Percentiles rank a stretch among this genome's conserved stretches.
Conservation (phyloP, 2,113 vertebrate species). For the Periophthalmus modestus region DNA sequence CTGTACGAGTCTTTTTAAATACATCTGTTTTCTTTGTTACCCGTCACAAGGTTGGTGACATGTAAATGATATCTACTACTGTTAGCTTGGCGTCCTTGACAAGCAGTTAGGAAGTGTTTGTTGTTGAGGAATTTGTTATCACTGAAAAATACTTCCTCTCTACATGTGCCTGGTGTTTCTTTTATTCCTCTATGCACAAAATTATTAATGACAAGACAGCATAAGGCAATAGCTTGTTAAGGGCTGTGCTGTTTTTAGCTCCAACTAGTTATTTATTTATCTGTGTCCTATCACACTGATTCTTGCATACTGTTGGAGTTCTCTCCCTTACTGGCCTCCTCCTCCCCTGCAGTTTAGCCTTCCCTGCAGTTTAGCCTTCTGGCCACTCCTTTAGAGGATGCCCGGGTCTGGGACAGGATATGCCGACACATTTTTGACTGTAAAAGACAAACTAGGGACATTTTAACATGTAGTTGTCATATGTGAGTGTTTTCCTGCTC, state of each 20-base stretch:
- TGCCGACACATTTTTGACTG: slow-evolving; percentile 54
- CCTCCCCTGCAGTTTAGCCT: slow-evolving; percentile 64
- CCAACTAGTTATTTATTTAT: slow-evolving; percentile 51
- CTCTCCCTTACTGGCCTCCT: slow-evolving; percentile 10
- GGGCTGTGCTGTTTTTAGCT: slow-evolving; percentile 25
- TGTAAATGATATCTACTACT: slow-evolving; percentile 1
- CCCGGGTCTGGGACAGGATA: slow-evolving; percentile 67
- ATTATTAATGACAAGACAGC: slow-evolving; percentile 19
- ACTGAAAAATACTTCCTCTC: slow-evolving; percentile 3
- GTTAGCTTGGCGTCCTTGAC: neutral
- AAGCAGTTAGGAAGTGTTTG: slow-evolving; percentile 7
- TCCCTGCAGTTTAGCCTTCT: slow-evolving; percentile 68
- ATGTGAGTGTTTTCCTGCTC: slow-evolving; percentile 29
- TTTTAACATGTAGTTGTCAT: slow-evolving; percentile 44
- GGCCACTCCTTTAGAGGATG: slow-evolving; percentile 64
- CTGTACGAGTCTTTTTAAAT: neutral
- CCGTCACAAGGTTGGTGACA: neutral
- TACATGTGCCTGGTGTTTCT: neutral
- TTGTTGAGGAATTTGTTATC: slow-evolving; percentile 8
- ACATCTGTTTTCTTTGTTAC: neutral
- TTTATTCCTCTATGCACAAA: neutral
- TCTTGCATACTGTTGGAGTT: slow-evolving; percentile 38
- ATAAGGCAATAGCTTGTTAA: slow-evolving; percentile 13
- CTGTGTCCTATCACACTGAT: slow-evolving; percentile 47
- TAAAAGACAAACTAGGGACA: slow-evolving; percentile 60